phyloP scores from a whole-genome alignment of 2,797 vertebrate species.

The Varecia variegata region DNA sequence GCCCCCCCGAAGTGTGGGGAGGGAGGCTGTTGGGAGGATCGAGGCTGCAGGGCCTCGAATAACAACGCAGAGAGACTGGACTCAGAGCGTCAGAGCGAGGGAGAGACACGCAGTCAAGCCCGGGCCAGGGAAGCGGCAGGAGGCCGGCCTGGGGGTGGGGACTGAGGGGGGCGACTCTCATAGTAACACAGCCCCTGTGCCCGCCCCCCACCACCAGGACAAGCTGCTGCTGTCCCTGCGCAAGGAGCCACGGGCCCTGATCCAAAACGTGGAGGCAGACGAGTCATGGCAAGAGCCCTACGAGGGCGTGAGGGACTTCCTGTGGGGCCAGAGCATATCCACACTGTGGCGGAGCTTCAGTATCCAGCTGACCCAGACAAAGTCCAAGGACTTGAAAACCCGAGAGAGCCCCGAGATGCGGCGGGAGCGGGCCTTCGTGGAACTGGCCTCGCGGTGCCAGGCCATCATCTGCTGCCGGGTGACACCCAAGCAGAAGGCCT shows the following conservation, averaged over 20 bases:
- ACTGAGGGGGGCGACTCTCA: fast-evolving
- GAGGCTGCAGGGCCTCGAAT: background rate
- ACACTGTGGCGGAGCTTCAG: background rate
- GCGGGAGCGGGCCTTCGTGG: constrained; percentile 87
- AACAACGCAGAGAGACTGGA: background rate
- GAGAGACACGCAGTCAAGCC: background rate
- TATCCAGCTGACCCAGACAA: fast-evolving
- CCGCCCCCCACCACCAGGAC: constrained; percentile 35
- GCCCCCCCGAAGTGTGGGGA: background rate
- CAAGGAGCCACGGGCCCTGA: background rate
- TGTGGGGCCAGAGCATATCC: background rate
- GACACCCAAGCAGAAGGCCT: constrained; percentile 94
- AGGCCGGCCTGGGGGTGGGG: fast-evolving
- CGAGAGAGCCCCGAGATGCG: background rate
- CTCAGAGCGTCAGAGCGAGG: background rate
- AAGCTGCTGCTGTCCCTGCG: constrained; percentile 41
- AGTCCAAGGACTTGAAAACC: fast-evolving
- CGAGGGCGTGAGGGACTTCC: background rate
- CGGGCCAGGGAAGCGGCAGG: background rate
- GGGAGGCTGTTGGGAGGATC: background rate
- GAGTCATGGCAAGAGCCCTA: background rate
- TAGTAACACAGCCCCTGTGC: background rate
- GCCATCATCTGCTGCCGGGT: constrained; percentile 95
- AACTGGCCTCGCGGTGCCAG: constrained; percentile 89
- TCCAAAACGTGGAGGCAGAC: background rate